Percentiles rank a stretch among this genome's conserved stretches.
These are phyloP conservation scores for Antennarius maculatus DNA, from an alignment of 2,797 vertebrate genomes.

Conservation along the genomic window DNA sequence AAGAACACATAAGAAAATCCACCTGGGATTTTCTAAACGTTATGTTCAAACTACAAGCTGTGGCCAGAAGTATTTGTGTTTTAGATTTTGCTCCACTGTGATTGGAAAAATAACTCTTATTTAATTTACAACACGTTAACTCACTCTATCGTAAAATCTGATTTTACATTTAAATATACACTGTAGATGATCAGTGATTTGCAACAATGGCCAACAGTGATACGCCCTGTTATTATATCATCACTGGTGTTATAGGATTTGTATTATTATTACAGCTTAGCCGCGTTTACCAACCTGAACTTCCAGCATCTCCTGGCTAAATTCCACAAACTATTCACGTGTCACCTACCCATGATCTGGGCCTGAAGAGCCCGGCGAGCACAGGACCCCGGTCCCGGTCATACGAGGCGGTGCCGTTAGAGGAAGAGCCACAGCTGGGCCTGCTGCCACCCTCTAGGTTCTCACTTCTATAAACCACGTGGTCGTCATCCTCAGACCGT, in stretches of 20 bases:
- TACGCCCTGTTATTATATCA: neutral
- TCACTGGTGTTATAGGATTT: neutral
- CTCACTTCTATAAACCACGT: conserved; percentile 83
- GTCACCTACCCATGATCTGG: conserved; percentile 78
- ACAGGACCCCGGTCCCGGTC: conserved; percentile 62
- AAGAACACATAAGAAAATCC: neutral
- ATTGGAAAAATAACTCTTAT: too few species aligned
- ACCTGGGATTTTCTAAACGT: too few species aligned
- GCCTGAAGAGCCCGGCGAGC: conserved; percentile 76
- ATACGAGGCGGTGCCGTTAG: conserved; percentile 43
- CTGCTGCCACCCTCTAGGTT: conserved; percentile 72
- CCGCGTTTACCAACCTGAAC: neutral
- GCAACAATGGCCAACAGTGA: too few species aligned
- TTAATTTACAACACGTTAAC: too few species aligned
- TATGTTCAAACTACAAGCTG: too few species aligned
- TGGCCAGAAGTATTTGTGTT: too few species aligned
- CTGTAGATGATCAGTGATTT: too few species aligned
- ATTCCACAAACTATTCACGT: neutral
- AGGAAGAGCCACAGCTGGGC: conserved; percentile 53
- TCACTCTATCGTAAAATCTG: too few species aligned
- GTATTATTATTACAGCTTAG: too few species aligned
- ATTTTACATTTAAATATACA: too few species aligned
- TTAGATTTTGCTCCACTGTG: too few species aligned
- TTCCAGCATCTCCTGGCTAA: neutral
- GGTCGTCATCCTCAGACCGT: conserved; percentile 54